Conservation (phyloP, 2,797 vertebrate species). For the Poeciliopsis paucimaculata region DNA sequence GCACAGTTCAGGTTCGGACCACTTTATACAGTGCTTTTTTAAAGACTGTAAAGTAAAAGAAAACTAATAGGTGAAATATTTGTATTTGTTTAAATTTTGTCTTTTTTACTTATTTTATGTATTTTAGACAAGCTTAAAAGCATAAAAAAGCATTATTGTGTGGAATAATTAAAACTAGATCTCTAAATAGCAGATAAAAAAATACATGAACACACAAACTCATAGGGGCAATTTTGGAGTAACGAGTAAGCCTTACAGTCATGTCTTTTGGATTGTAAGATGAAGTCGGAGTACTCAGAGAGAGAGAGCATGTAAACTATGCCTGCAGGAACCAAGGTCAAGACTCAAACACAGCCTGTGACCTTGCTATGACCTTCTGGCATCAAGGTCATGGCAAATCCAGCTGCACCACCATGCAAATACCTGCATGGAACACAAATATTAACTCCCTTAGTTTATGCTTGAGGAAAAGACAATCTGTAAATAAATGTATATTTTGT, state of each 20-base stretch:
- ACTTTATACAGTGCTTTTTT: not conserved
- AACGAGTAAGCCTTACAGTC: not conserved
- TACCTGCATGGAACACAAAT: not conserved
- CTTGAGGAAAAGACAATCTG: not conserved
- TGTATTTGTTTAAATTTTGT: not conserved
- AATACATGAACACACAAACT: not conserved
- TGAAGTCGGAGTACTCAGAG: not conserved
- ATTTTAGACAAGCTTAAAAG: not conserved
- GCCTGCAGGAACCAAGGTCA: too few relatives aligned
- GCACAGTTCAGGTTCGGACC: not conserved
- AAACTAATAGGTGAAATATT: not conserved
- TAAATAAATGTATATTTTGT: not conserved
- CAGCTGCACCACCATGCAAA: too few relatives aligned
- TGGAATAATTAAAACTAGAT: not conserved
- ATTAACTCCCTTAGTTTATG: not conserved
- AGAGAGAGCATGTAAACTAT: not conserved
- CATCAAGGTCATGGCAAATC: too few relatives aligned
- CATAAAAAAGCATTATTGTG: not conserved
- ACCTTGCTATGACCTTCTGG: too few relatives aligned
- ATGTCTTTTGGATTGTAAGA: not conserved
- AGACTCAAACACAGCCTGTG: too few relatives aligned
- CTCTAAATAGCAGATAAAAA: too few relatives aligned
- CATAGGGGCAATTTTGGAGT: not conserved
- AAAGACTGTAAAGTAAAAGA: not conserved
- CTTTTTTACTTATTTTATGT: not conserved